phyloP scores from a whole-genome alignment of 2,888 invertebrate genomes.

The Caenorhabditis parvicauda region DNA sequence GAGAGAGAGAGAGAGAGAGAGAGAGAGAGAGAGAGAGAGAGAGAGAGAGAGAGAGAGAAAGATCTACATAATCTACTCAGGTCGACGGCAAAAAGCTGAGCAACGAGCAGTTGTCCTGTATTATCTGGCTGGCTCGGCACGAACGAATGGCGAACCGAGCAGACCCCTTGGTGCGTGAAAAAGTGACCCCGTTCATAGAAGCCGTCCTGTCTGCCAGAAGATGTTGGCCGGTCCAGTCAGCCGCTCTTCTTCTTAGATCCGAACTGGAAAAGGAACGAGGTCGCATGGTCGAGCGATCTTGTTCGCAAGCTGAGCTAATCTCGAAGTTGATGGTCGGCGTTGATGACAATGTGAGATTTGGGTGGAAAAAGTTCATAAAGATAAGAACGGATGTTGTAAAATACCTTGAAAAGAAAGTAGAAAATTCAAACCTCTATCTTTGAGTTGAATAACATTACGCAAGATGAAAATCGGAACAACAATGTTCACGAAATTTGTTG shows the following conservation, averaged over 20 bases:
- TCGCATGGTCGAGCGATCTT: constrained; percentile 81
- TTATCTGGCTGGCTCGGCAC: constrained; percentile 77
- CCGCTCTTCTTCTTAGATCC: constrained; percentile 77
- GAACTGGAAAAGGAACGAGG: constrained; percentile 76
- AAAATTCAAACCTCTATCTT: neutral
- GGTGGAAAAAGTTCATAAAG: no score
- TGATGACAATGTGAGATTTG: constrained; percentile 20
- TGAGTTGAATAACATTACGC: constrained; percentile 2
- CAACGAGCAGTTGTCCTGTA: constrained; percentile 70
- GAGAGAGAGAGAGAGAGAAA: constrained; percentile 75
- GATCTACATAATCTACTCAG: constrained; percentile 66
- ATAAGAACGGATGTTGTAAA: neutral
- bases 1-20: no score
- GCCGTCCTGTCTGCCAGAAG: constrained; percentile 71
- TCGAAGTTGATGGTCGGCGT: constrained; percentile 43
- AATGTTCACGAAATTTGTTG: no score
- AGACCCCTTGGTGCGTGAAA: constrained; percentile 79
- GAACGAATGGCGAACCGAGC: constrained; percentile 73
- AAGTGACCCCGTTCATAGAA: constrained; percentile 76
- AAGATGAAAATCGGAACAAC: no score
- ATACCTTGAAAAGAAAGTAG: neutral
- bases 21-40: no score
- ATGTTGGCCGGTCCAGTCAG: constrained; percentile 77
- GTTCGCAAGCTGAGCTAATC: constrained; percentile 51
- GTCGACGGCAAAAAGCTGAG: constrained; percentile 18